These are phyloP conservation scores for Onychomys leucogaster DNA, from an alignment of 2,797 vertebrate genomes.

Conservation along the genomic window DNA sequence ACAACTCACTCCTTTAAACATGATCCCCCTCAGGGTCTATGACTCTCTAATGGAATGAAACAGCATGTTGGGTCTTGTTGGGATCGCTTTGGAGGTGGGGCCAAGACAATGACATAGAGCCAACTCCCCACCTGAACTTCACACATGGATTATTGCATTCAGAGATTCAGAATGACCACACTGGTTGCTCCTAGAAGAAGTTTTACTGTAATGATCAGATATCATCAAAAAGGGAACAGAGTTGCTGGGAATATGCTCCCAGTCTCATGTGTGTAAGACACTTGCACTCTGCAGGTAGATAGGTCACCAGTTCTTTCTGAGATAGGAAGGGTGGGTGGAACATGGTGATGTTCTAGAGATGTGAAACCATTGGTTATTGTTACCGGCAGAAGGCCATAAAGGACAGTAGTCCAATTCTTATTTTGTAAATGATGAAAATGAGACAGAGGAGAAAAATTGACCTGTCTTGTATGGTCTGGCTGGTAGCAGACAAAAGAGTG, in stretches of 20 bases:
- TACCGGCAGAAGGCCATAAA: background rate
- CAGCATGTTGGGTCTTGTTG: background rate
- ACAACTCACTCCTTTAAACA: background rate
- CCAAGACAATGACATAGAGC: background rate
- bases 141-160: background rate
- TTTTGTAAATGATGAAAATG: background rate
- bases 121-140: background rate
- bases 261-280: constrained; percentile 76
- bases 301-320: constrained; percentile 65
- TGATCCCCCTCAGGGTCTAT: background rate
- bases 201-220: background rate
- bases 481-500: background rate
- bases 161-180: background rate
- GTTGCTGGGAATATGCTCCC: constrained; percentile 72
- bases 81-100: background rate
- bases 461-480: background rate
- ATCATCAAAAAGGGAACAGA: background rate
- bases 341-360: constrained; percentile 7
- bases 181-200: background rate
- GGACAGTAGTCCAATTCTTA: background rate
- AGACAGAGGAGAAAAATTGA: background rate
- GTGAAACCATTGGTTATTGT: background rate
- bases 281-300: constrained; percentile 72
- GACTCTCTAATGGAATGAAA: background rate
- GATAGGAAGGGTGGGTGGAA: constrained; percentile 1